Evolutionary conservation across 2,113 vertebrate species (phyloP).

Genomic region (Amia ocellicauda): DNA sequence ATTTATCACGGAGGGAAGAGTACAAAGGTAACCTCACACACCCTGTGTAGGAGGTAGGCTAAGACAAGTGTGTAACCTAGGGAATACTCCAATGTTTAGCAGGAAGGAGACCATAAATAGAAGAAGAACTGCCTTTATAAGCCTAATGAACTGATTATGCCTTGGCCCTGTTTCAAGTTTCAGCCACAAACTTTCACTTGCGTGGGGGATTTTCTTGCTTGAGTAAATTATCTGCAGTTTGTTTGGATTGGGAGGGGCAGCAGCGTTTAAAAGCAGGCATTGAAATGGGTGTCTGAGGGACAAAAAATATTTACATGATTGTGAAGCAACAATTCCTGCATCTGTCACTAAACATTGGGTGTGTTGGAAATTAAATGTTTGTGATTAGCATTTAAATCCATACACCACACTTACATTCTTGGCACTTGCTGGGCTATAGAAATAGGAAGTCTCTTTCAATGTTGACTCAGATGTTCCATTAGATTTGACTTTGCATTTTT

Average conservation of each 20-base stretch:
- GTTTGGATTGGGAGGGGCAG: slow-evolving; percentile 34
- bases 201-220: slow-evolving; percentile 38
- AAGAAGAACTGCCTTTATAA: slow-evolving; percentile 38
- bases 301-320: slow-evolving; percentile 33
- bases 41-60: slow-evolving; percentile 30
- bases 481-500: no score
- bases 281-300: no score
- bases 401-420: no score
- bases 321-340: slow-evolving; percentile 30
- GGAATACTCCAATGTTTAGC: slow-evolving; percentile 53
- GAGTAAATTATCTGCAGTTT: slow-evolving; percentile 46
- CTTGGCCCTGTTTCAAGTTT: slow-evolving; percentile 45
- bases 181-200: slow-evolving; percentile 37
- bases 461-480: no score
- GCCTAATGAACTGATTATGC: slow-evolving; percentile 41
- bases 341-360: no score
- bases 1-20: slow-evolving; percentile 52
- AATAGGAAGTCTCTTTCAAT: no score
- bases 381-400: no score
- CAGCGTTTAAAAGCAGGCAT: slow-evolving; percentile 30
- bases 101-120: slow-evolving; percentile 42
- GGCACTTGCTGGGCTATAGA: no score
- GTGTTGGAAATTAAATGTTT: no score
- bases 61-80: slow-evolving; percentile 50
- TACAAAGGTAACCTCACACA: slow-evolving; percentile 33